Conservation (phyloP, 2,888 invertebrate genomes). For the Erebia aethiops region DNA sequence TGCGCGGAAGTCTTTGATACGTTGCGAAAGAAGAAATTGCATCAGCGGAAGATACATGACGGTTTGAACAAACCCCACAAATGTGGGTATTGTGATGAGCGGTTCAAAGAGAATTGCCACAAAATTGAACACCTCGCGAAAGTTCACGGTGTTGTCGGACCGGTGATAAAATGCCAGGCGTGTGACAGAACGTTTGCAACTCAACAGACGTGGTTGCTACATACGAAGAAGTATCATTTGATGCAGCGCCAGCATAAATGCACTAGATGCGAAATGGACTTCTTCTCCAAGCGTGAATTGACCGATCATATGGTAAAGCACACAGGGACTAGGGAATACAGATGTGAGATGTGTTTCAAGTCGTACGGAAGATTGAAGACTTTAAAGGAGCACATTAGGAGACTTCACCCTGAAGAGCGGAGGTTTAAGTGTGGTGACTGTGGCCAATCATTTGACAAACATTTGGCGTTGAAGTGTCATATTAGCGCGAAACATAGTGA, state of each 20-base stretch:
- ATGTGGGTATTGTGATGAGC: constrained; percentile 54
- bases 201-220: constrained; percentile 47
- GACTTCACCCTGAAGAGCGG: constrained; percentile 43
- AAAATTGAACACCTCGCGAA: constrained; percentile 54
- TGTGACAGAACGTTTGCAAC: constrained; percentile 52
- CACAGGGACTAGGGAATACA: constrained; percentile 63
- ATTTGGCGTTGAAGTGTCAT: constrained; percentile 53
- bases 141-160: constrained; percentile 50
- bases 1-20: constrained; percentile 50
- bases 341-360: constrained; percentile 61
- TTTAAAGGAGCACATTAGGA: constrained; percentile 56
- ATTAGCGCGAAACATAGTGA: constrained; percentile 37
- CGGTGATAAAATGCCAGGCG: constrained; percentile 50
- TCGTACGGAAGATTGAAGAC: constrained; percentile 54
- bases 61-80: constrained; percentile 46
- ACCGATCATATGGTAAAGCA: constrained; percentile 61
- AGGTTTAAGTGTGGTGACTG: constrained; percentile 49
- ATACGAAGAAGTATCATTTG: constrained; percentile 61
- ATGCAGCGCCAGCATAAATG: constrained; percentile 62
- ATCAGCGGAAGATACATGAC: constrained; percentile 45
- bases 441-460: constrained; percentile 56
- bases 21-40: constrained; percentile 45
- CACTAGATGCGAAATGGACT: constrained; percentile 62
- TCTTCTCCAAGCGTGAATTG: constrained; percentile 47
- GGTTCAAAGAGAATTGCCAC: constrained; percentile 49